A percentile compares a stretch with the other conserved stretches of the same genome.
Conservation (phyloP, 2,797 vertebrate species). For the Urocyon cinereoargenteus region DNA sequence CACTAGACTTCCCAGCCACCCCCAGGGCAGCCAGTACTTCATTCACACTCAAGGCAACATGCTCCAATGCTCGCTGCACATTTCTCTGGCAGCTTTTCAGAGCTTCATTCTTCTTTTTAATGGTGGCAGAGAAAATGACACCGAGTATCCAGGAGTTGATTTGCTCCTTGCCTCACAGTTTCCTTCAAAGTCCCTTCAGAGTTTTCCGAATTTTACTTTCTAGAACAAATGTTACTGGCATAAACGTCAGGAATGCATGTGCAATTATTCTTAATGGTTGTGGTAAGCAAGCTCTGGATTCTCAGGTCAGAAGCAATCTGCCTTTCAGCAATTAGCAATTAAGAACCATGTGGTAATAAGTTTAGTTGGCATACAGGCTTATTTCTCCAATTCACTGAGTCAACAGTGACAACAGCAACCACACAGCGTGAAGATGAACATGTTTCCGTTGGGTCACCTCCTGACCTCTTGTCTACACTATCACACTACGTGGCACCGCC, state of each 20-base stretch:
- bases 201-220: slow-evolving; percentile 52
- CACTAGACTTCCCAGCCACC: slow-evolving; percentile 8
- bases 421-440: not conserved
- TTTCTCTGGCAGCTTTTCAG: slow-evolving; percentile 48
- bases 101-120: slow-evolving; percentile 63
- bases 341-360: not conserved
- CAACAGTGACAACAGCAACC: not conserved
- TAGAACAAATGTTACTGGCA: not conserved
- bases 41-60: slow-evolving; percentile 53
- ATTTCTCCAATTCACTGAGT: slow-evolving; percentile 14
- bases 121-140: slow-evolving; percentile 47
- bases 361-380: not conserved
- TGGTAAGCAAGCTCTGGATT: not conserved
- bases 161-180: slow-evolving; percentile 10
- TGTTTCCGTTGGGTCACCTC: not conserved
- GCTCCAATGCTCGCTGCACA: not conserved
- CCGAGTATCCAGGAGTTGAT: slow-evolving; percentile 41
- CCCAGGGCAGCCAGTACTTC: not conserved
- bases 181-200: slow-evolving; percentile 46
- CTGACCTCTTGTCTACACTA: not conserved
- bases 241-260: not conserved
- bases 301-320: slow-evolving; percentile 1
- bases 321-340: slow-evolving; percentile 17
- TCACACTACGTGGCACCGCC: not conserved
- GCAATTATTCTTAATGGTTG: not conserved